Conservation (phyloP, 2,888 invertebrate species). For the Geophilus truncorum region DNA sequence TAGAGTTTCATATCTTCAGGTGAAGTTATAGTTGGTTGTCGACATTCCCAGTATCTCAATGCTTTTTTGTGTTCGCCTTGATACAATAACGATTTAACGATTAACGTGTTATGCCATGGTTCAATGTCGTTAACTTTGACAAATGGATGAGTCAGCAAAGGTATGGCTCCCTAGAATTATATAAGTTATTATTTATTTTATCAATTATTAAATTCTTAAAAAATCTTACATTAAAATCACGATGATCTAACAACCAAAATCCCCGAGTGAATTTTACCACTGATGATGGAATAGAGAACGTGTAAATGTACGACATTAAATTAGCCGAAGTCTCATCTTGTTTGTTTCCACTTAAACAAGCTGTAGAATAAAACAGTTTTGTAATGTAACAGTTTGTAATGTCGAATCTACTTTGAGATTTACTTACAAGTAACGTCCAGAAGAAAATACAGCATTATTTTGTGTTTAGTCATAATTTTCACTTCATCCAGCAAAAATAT, state of each 20-base stretch:
- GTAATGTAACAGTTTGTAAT: background rate
- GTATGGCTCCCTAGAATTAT: slow-evolving; percentile 51
- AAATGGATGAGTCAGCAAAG: slow-evolving; percentile 60
- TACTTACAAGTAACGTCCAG: slow-evolving; percentile 67
- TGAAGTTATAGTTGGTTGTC: slow-evolving; percentile 56
- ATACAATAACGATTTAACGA: slow-evolving; percentile 59
- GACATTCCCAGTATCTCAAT: slow-evolving; percentile 62
- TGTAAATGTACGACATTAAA: slow-evolving; percentile 49
- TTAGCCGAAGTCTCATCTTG: background rate
- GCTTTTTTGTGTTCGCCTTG: slow-evolving; percentile 67
- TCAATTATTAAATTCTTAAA: no score
- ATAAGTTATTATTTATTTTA: background rate
- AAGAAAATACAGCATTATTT: slow-evolving; percentile 71
- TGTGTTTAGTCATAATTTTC: slow-evolving; percentile 66
- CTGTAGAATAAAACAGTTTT: background rate
- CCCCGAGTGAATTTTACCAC: slow-evolving; percentile 74
- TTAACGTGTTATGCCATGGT: slow-evolving; percentile 67
- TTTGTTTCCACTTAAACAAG: background rate
- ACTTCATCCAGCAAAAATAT: slow-evolving; percentile 66
- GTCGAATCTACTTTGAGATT: background rate
- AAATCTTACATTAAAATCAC: slow-evolving; percentile 69
- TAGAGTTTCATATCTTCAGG: slow-evolving; percentile 53
- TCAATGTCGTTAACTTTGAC: slow-evolving; percentile 59
- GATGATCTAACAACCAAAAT: slow-evolving; percentile 84
- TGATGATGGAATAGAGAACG: slow-evolving; percentile 69